Conservation (phyloP, 2,113 vertebrate species). For the Cardinalis cardinalis region DNA sequence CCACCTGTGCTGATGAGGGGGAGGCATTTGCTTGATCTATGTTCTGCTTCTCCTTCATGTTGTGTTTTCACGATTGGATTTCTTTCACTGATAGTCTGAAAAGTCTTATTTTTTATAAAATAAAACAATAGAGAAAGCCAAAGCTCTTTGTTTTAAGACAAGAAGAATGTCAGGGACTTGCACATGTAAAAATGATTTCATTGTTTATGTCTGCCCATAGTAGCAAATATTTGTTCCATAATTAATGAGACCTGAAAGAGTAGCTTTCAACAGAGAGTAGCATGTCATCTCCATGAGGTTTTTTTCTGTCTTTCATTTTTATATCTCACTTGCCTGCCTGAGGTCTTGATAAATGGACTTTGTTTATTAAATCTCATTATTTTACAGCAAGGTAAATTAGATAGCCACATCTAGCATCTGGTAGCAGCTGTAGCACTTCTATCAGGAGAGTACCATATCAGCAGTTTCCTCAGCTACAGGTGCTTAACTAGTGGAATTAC, state of each 20-base stretch:
- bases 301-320: constrained; percentile 2
- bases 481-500: constrained; percentile 16
- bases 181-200: background rate
- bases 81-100: background rate
- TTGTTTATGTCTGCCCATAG: background rate
- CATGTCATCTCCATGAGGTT: background rate
- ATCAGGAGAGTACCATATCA: background rate
- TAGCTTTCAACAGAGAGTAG: background rate
- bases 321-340: background rate
- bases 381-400: constrained; percentile 18
- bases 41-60: background rate
- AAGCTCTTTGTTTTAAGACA: background rate
- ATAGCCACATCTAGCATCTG: background rate
- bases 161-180: background rate
- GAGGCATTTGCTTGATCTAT: background rate
- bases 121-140: background rate
- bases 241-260: background rate
- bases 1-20: background rate
- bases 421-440: background rate
- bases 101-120: background rate
- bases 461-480: background rate
- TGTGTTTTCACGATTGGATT: background rate
- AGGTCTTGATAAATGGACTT: background rate
- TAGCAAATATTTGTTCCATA: background rate
- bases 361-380: constrained; percentile 3